Conservation (phyloP, 2,113 vertebrate species). For the pig (Sus scrofa) region DNA sequence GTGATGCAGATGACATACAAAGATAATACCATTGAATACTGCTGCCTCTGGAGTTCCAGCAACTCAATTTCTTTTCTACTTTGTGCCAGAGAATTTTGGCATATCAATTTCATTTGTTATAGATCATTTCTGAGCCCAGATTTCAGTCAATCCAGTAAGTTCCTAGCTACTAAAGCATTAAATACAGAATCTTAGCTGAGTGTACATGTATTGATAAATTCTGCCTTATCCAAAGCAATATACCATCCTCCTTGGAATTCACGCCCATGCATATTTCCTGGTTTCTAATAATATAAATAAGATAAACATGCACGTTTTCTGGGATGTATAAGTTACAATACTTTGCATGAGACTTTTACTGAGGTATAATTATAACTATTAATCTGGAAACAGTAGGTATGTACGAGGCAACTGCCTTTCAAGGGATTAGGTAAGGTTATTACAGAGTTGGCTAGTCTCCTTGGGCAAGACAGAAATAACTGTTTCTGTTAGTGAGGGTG, state of each 20-base stretch:
- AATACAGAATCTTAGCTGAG: not conserved
- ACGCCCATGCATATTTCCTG: not conserved
- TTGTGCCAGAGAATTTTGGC: not conserved
- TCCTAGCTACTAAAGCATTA: not conserved
- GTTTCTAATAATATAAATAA: not conserved
- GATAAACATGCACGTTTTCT: not conserved
- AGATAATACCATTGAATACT: not conserved
- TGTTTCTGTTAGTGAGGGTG: not conserved
- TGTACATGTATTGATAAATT: not conserved
- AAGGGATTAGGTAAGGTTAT: not conserved
- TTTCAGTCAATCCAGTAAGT: conserved; percentile 27
- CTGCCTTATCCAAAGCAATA: not conserved
- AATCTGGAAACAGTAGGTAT: not conserved
- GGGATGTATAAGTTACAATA: not conserved
- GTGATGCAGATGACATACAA: not conserved
- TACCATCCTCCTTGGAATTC: not conserved
- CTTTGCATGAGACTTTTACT: not conserved
- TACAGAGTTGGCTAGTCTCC: not conserved
- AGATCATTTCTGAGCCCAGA: not conserved
- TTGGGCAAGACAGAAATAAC: not conserved
- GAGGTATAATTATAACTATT: not conserved
- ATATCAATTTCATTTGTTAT: not conserved
- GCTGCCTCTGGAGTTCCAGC: not conserved
- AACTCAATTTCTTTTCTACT: not conserved
- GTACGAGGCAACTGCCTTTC: not conserved